A percentile compares a stretch with the other conserved stretches of the same genome.
These are phyloP conservation scores for Petrocephalus zakoni DNA, from an alignment of 2,113 vertebrate genomes.

Conservation along the genomic window DNA sequence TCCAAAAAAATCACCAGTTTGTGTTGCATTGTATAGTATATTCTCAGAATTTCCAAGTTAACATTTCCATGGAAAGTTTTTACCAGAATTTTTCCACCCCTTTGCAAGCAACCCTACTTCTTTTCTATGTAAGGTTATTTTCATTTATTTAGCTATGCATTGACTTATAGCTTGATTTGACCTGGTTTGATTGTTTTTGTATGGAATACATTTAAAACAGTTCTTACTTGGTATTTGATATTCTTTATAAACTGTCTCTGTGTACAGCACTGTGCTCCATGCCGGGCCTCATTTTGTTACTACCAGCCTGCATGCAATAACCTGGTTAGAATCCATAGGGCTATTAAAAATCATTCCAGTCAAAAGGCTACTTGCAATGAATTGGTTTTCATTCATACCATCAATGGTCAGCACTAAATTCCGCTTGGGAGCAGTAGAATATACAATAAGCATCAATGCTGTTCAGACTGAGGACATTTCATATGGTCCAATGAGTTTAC, in stretches of 20 bases:
- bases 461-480: background rate
- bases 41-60: background rate
- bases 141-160: background rate
- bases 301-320: background rate
- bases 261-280: background rate
- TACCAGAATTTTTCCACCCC: background rate
- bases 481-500: slow-evolving; percentile 1
- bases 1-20: too few species aligned
- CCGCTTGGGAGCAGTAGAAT: slow-evolving; percentile 4
- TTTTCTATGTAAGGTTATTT: background rate
- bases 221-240: background rate
- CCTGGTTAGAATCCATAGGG: background rate
- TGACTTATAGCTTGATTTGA: background rate
- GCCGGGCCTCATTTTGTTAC: background rate
- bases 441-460: background rate
- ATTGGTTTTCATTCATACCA: background rate
- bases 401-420: background rate
- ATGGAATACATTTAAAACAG: background rate
- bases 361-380: background rate
- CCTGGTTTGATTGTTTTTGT: background rate
- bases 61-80: background rate
- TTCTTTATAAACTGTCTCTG: background rate
- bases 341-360: background rate
- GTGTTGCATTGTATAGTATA: too few species aligned
- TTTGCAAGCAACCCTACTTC: background rate